phyloP scores from a whole-genome alignment of 35 echinoderm and acorn worm species.

The Hemicentrotus pulcherrimus region DNA sequence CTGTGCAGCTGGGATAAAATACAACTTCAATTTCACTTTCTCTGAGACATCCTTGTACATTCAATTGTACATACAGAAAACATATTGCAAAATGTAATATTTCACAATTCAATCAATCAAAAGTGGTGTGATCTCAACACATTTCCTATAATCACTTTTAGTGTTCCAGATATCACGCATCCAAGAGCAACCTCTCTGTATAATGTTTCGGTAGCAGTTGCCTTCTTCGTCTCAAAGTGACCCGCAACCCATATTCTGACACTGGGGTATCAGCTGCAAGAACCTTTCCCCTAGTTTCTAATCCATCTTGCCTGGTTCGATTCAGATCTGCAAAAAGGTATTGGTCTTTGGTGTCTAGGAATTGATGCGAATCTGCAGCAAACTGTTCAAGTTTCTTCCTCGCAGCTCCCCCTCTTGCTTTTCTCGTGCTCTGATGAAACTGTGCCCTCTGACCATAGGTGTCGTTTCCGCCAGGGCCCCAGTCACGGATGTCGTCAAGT shows the following conservation, averaged over 20 bases:
- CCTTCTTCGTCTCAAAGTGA: constrained; percentile 54
- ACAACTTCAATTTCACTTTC: no score
- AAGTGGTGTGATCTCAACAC: no score
- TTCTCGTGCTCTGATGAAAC: not conserved
- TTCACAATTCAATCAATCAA: no score
- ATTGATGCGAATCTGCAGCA: not conserved
- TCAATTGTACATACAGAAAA: no score
- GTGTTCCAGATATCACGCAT: not conserved
- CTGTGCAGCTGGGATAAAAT: no score
- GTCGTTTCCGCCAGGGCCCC: not conserved
- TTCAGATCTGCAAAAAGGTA: not conserved
- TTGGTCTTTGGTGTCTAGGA: not conserved
- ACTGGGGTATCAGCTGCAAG: constrained; percentile 75
- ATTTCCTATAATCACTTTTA: not conserved
- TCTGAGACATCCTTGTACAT: no score
- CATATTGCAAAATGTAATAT: no score
- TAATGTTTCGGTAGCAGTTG: constrained; percentile 59
- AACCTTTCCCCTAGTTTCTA: not conserved
- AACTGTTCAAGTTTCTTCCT: constrained; percentile 1
- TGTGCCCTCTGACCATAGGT: not conserved
- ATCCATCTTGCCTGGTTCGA: not conserved
- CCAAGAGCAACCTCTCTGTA: constrained; percentile 58
- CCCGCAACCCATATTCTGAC: constrained; percentile 65
- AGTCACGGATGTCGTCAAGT: not conserved
- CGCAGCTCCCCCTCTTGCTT: not conserved